phyloP scores from a whole-genome alignment of 1,140 invertebrate species.

The Drosophila chauvacae region DNA sequence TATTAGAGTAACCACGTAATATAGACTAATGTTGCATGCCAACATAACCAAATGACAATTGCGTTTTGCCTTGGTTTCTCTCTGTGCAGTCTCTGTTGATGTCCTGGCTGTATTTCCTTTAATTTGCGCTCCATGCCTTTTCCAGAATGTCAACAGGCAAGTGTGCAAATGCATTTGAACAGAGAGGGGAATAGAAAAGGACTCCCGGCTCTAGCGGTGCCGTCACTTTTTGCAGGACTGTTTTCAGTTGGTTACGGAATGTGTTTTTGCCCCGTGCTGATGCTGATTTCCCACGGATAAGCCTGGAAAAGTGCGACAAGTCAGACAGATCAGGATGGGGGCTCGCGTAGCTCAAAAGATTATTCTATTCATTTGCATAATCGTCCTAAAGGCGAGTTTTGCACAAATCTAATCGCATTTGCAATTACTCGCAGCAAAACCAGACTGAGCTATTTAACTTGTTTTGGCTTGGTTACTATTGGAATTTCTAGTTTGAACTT shows the following conservation, averaged over 20 bases:
- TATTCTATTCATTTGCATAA: slow-evolving; percentile 36
- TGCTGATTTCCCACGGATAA: slow-evolving; percentile 43
- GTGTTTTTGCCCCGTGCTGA: slow-evolving; percentile 12
- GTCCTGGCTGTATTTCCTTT: slow-evolving; percentile 57
- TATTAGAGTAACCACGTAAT: background rate
- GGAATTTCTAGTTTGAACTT: slow-evolving; percentile 64
- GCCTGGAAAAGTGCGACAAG: slow-evolving; percentile 40
- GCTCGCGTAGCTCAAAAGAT: background rate
- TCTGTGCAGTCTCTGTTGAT: slow-evolving; percentile 29
- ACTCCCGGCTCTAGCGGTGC: background rate
- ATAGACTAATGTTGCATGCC: background rate
- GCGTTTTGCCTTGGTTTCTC: background rate
- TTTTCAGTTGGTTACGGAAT: slow-evolving; percentile 24
- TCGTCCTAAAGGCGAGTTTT: slow-evolving; percentile 31
- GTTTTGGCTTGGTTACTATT: slow-evolving; percentile 36
- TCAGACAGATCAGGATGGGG: slow-evolving; percentile 15
- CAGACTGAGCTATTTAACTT: slow-evolving; percentile 40
- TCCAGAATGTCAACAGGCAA: slow-evolving; percentile 70
- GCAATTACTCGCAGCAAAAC: slow-evolving; percentile 32
- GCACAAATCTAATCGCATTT: slow-evolving; percentile 38
- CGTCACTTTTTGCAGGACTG: slow-evolving; percentile 43
- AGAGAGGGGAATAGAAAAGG: background rate
- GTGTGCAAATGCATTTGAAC: slow-evolving; percentile 62
- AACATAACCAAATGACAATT: background rate
- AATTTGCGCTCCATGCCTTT: slow-evolving; percentile 56